These are phyloP conservation scores for Agrochola litura DNA, from an alignment of 2,888 invertebrate genomes.

Conservation along the genomic window DNA sequence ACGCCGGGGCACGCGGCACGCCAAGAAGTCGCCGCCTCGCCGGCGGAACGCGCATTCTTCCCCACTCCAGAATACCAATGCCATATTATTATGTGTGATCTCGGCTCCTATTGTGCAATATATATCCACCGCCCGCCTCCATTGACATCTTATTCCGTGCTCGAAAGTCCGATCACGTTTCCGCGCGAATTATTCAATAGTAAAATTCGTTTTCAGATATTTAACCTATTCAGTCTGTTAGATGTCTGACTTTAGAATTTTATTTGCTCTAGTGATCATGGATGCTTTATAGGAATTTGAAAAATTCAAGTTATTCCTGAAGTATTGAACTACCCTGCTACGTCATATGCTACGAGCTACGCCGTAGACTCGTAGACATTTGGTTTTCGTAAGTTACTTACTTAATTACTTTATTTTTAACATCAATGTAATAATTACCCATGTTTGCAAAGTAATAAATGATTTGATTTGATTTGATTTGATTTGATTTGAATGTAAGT, in stretches of 20 bases:
- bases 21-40: constrained; percentile 80
- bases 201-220: constrained; percentile 64
- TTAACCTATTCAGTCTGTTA: constrained; percentile 59
- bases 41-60: constrained; percentile 86
- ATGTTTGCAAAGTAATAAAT: too few species aligned
- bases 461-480: too few species aligned
- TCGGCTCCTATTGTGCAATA: constrained; percentile 83
- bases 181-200: constrained; percentile 68
- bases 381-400: background rate
- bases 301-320: constrained; percentile 17
- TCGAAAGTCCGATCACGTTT: constrained; percentile 82
- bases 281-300: constrained; percentile 24
- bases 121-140: constrained; percentile 75
- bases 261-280: constrained; percentile 37
- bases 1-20: constrained; percentile 80
- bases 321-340: background rate
- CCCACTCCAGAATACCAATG: constrained; percentile 87
- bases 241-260: constrained; percentile 45
- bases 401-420: constrained; percentile 1
- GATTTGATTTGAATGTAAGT: too few species aligned
- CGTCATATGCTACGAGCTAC: constrained; percentile 42
- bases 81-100: constrained; percentile 89
- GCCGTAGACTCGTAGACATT: constrained; percentile 25
- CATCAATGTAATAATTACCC: too few species aligned
- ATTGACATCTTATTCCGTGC: constrained; percentile 81